A percentile compares a stretch with the other conserved stretches of the same genome.
These are phyloP conservation scores for Dynastes grantii DNA, from an alignment of 2,888 invertebrate genomes.

Conservation along the genomic window DNA sequence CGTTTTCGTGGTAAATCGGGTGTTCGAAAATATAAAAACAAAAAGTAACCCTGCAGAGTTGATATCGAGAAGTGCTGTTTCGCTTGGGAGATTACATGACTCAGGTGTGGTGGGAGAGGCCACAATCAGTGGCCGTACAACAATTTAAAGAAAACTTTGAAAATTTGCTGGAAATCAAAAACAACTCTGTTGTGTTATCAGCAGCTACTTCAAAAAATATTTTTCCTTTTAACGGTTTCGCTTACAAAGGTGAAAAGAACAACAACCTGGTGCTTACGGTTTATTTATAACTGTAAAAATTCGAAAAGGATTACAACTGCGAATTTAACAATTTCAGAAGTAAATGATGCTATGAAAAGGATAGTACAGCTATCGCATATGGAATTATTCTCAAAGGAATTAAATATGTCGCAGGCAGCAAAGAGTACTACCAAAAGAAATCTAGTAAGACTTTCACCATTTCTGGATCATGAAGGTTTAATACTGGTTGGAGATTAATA, in stretches of 20 bases:
- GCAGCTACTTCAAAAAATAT: too few relatives aligned
- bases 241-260: background rate
- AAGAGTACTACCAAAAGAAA: background rate
- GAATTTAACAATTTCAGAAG: background rate
- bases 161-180: too few relatives aligned
- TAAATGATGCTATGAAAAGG: background rate
- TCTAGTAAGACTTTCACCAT: background rate
- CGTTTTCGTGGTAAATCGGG: too few relatives aligned
- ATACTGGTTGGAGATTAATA: too few relatives aligned
- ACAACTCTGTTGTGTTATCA: too few relatives aligned
- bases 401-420: background rate
- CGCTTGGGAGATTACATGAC: too few relatives aligned
- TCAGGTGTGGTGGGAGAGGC: background rate
- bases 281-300: background rate
- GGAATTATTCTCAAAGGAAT: background rate
- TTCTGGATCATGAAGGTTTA: background rate
- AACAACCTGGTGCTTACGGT: background rate
- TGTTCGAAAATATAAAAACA: conserved; percentile 1
- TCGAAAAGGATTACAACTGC: background rate
- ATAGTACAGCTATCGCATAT: background rate
- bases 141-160: background rate
- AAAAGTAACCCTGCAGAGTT: background rate
- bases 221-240: too few relatives aligned
- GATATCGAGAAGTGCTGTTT: too few relatives aligned
- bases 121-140: background rate